These are phyloP conservation scores for Agonopterix heracliana DNA, from an alignment of 2,888 invertebrate genomes.

Conservation along the genomic window DNA sequence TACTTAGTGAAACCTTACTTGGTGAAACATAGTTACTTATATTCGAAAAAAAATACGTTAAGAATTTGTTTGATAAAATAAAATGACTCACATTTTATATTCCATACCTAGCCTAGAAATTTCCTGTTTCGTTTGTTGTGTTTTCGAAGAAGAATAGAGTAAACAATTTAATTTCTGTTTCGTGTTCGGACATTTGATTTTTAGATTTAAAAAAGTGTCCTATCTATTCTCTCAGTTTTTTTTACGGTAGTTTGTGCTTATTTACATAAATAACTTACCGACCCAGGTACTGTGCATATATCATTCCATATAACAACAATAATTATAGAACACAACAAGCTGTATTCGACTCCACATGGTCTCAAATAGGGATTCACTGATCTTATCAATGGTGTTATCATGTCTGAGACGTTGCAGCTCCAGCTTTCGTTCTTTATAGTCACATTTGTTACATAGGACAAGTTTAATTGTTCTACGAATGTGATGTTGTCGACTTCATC, in stretches of 20 bases:
- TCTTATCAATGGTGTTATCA: conserved; percentile 77
- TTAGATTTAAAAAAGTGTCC: too few relatives aligned
- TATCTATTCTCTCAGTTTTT: too few relatives aligned
- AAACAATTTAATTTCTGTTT: too few relatives aligned
- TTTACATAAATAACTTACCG: conserved; percentile 53
- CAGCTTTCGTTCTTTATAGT: conserved; percentile 31
- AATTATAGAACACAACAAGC: conserved; percentile 86
- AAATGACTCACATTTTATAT: too few relatives aligned
- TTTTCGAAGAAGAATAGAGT: too few relatives aligned
- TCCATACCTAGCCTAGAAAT: too few relatives aligned
- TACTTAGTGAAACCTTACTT: too few relatives aligned
- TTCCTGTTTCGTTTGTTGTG: too few relatives aligned
- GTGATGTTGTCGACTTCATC: conserved; percentile 40
- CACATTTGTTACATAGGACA: neutral
- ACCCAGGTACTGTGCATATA: conserved; percentile 74
- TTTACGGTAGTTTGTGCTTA: neutral
- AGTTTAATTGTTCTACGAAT: conserved; percentile 20
- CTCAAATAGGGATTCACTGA: conserved; percentile 86
- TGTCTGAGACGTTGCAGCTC: conserved; percentile 65
- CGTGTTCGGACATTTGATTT: too few relatives aligned
- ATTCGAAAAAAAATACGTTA: too few relatives aligned
- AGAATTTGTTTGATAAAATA: too few relatives aligned
- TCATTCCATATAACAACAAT: conserved; percentile 89
- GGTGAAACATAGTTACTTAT: too few relatives aligned
- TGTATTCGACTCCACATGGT: conserved; percentile 90